phyloP scores from a whole-genome alignment of 2,888 invertebrate genomes.

The Tipula lateralis region DNA sequence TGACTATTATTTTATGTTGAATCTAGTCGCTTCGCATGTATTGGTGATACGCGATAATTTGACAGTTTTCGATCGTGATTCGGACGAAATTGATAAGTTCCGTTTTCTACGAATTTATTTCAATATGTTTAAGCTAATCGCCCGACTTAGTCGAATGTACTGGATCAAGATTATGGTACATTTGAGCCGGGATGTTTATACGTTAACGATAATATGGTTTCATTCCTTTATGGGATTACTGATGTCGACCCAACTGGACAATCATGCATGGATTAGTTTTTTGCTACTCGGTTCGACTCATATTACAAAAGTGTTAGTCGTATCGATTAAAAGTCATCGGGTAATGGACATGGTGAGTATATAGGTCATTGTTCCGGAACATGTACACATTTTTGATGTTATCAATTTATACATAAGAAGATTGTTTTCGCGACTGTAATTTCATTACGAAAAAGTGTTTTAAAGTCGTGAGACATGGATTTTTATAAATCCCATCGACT shows the following conservation, averaged over 20 bases:
- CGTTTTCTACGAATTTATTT: too few species aligned
- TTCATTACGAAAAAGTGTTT: background rate
- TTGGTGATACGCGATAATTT: too few species aligned
- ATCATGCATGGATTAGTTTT: background rate
- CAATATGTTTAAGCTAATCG: too few species aligned
- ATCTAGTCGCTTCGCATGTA: too few species aligned
- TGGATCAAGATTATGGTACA: background rate
- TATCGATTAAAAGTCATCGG: background rate
- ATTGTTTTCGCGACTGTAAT: background rate
- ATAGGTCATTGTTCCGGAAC: too few species aligned
- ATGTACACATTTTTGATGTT: too few species aligned
- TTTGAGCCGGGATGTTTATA: background rate
- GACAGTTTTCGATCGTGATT: too few species aligned
- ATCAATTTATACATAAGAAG: too few species aligned
- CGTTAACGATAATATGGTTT: background rate
- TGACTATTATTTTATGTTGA: too few species aligned
- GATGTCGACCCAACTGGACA: background rate
- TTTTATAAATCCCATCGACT: background rate
- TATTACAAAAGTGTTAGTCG: background rate
- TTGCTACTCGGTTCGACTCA: background rate
- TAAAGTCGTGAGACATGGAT: background rate
- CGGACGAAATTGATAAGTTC: too few species aligned
- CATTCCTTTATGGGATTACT: background rate
- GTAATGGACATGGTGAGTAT: background rate
- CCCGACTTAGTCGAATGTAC: background rate